Base-by-base conservation (phyloP, 2,888 invertebrate genomes). In the Pachymerium ferrugineum region DNA sequence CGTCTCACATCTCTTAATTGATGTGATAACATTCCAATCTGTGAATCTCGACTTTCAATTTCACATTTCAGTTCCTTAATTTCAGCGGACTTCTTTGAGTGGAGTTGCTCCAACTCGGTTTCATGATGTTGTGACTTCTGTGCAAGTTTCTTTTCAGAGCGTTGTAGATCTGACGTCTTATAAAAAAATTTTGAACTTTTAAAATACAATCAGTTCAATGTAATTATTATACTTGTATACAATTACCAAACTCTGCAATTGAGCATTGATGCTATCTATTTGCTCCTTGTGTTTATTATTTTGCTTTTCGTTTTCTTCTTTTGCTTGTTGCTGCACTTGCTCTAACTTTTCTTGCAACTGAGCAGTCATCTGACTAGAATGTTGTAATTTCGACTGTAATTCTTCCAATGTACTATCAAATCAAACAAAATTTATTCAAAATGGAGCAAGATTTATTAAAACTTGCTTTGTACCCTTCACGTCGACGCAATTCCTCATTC, bases 181-280 rank as follows among this genome's bases (percentile, higher is more conserved):
- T n/a, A 8, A 25, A 54, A 73, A 67, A 16, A 10, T n/a, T n/a
- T n/a, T n/a, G n/a, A n/a, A n/a, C n/a, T n/a, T n/a, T n/a, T n/a
- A n/a, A n/a, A n/a, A n/a, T n/a, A n/a, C n/a, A n/a, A n/a, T n/a
- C n/a, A n/a, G n/a, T n/a, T n/a, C n/a, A n/a, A n/a, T n/a, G n/a
- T n/a, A n/a, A n/a, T n/a, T n/a, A n/a, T n/a, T n/a, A n/a, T n/a
- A n/a, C n/a, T n/a, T n/a, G n/a, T n/a, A n/a, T n/a, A n/a, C n/a
- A n/a, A n/a, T 86, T 84, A 80, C 76, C 28, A 73, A 75, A 16
- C 10, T 67, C 35, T 38, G 69, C 12, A 75, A 6, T 30, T 67
- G 28, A 16, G 75, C 72, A 29, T 69, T 22, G 19, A 76, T 35
- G 12, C 69, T 75, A 22, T 73, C 14, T 1, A 74, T 73, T 28